Base-by-base conservation (phyloP, 2,888 invertebrate genomes). In the Thalpophila matura region DNA sequence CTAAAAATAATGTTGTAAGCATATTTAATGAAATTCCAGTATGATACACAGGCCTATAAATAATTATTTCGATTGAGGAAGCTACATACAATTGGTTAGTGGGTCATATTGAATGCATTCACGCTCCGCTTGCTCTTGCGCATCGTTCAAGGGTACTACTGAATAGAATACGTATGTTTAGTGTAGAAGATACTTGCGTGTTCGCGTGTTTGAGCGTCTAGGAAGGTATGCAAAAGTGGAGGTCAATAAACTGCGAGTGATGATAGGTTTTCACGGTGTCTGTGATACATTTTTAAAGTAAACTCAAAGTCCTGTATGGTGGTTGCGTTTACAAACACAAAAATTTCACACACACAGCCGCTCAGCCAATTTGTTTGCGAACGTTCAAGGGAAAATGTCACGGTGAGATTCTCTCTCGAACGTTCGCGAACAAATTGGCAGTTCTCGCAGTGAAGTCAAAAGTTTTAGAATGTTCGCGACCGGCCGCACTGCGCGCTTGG, bases 121-220 rank as follows among this genome's bases (percentile, higher is more conserved):
- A 65, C 37, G 67, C 60, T 59, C 40, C 20, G 55, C 46, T 27
- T 61, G 54, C 74, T 57, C 53, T 61, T 50, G 55, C 43, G 37
- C 50, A 46, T 47, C 31, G 29, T 73, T 75, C 58, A 80, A 61
- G 62, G 70, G 55, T 31, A 58, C 68, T 42, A 59, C 35, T 24
- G 4, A 26, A 18, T 16, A 24, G 27, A 35, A 22, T 37, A 31
- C 31, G 37, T 40, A 6, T 42, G 67, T 31, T 27, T 3, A 18
- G 24, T 18, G 14, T 16, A 20, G n/a, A 20, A 7, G 9, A 16
- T 56, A 20, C 12, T 43, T 29, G 71, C 54, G 63, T 63, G 67
- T 12, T 64, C 6, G 72, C 72, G 65, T 71, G 71, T 14, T n/a
- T 37, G 4, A 9, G 14, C 26, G 18, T 63, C 22, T 31, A 50